Percentiles rank a stretch among this genome's conserved stretches.
Evolutionary conservation across 2,888 invertebrate genomes (phyloP).

Genomic region (Metallyticus violacea): DNA sequence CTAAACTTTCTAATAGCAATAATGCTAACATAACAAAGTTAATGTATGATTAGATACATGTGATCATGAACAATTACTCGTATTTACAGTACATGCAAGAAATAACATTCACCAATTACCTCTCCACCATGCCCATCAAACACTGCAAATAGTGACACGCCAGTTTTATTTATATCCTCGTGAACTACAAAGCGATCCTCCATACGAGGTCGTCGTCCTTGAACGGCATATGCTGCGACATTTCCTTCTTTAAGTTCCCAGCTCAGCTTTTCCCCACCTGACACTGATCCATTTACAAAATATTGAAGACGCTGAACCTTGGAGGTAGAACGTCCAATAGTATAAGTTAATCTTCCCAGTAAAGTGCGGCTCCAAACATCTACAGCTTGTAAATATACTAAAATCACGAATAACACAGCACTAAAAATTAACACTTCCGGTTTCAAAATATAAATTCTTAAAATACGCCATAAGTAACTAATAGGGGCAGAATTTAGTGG

Average conservation of each 20-base stretch:
- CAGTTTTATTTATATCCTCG: slow-evolving; percentile 79
- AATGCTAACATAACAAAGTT: too few relatives aligned
- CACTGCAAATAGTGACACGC: slow-evolving; percentile 84
- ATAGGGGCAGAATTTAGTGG: slow-evolving; percentile 69
- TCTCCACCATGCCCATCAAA: slow-evolving; percentile 96
- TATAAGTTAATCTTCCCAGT: slow-evolving; percentile 66
- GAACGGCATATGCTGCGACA: slow-evolving; percentile 85
- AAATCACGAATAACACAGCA: slow-evolving; percentile 64
- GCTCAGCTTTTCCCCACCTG: slow-evolving; percentile 48
- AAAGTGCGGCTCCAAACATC: slow-evolving; percentile 78
- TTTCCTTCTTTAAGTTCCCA: slow-evolving; percentile 77
- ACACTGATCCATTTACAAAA: slow-evolving; percentile 32
- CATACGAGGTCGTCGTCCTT: slow-evolving; percentile 88
- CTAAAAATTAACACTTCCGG: slow-evolving; percentile 77
- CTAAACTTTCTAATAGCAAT: too few relatives aligned
- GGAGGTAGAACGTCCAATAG: slow-evolving; percentile 55
- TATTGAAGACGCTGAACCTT: slow-evolving; percentile 49
- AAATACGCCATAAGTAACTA: slow-evolving; percentile 74
- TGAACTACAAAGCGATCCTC: slow-evolving; percentile 91
- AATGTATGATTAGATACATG: too few relatives aligned
- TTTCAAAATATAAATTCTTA: slow-evolving; percentile 73
- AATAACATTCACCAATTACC: slow-evolving; percentile 43
- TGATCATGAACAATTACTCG: too few relatives aligned
- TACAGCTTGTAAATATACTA: slow-evolving; percentile 79
- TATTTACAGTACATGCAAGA: too few relatives aligned